Conservation (phyloP, 2,797 vertebrate species). For the Urosaurus nigricauda region DNA sequence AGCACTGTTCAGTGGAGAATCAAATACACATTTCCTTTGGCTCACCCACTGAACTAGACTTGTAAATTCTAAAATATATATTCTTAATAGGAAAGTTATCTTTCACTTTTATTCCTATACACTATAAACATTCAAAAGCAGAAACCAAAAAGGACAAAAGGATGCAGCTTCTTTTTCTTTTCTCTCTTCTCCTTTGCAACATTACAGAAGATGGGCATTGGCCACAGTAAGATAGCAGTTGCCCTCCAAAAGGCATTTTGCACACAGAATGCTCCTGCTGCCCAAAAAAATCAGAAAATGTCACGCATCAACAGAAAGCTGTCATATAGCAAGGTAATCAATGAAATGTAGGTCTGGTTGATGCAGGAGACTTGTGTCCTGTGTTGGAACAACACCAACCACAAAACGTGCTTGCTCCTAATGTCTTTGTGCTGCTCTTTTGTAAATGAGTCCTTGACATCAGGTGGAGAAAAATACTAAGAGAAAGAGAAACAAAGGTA, state of each 20-base stretch:
- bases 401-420: conserved; percentile 19
- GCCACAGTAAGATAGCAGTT: neutral
- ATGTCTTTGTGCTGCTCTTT: conserved; percentile 1
- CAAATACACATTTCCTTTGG: neutral
- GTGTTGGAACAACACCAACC: neutral
- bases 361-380: neutral
- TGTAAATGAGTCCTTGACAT: conserved; percentile 24
- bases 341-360: neutral
- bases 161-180: neutral
- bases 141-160: neutral
- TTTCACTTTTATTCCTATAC: conserved; percentile 28
- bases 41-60: neutral
- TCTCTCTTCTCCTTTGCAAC: neutral
- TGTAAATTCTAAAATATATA: neutral
- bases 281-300: neutral
- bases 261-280: accelerated
- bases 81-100: neutral
- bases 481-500: neutral
- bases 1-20: neutral
- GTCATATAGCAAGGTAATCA: neutral
- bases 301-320: neutral
- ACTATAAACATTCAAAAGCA: conserved; percentile 13
- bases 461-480: neutral
- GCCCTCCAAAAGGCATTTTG: conserved; percentile 3
- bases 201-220: neutral